Percentiles rank a stretch among this genome's conserved stretches.
Conservation (phyloP, 2,113 vertebrate genomes). For the Grallaria varia region DNA sequence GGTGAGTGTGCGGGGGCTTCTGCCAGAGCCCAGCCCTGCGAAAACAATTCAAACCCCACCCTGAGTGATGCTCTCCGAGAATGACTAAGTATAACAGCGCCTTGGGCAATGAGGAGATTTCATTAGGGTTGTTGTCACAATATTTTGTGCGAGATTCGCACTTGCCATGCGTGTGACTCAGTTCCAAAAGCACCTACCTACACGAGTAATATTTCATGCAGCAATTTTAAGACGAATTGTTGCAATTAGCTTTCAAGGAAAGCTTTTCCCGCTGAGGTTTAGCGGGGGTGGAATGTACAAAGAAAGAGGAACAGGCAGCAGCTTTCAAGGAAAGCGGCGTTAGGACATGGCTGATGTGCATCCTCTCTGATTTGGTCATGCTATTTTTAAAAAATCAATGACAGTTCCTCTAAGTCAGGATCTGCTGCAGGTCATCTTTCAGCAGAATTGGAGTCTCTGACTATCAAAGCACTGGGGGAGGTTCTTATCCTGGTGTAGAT, state of each 20-base stretch:
- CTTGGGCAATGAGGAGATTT: neutral
- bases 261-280: conserved; percentile 7
- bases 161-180: conserved; percentile 3
- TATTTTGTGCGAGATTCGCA: conserved; percentile 35
- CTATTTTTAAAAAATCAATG: conserved; percentile 42
- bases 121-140: conserved; percentile 53
- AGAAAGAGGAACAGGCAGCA: neutral
- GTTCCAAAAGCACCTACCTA: neutral
- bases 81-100: neutral
- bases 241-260: neutral
- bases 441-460: neutral
- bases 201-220: neutral
- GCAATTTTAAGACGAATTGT: neutral
- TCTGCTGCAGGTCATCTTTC: neutral
- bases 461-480: neutral
- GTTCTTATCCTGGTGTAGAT: neutral
- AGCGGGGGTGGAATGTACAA: neutral
- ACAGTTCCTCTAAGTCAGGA: neutral
- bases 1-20: conserved; percentile 71
- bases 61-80: neutral
- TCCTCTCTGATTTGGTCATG: neutral
- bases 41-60: neutral
- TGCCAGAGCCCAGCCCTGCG: neutral
- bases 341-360: neutral
- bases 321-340: conserved; percentile 19